Evolutionary conservation across 2,113 vertebrate genomes (phyloP).

Genomic region (Atlantisia rogersi): DNA sequence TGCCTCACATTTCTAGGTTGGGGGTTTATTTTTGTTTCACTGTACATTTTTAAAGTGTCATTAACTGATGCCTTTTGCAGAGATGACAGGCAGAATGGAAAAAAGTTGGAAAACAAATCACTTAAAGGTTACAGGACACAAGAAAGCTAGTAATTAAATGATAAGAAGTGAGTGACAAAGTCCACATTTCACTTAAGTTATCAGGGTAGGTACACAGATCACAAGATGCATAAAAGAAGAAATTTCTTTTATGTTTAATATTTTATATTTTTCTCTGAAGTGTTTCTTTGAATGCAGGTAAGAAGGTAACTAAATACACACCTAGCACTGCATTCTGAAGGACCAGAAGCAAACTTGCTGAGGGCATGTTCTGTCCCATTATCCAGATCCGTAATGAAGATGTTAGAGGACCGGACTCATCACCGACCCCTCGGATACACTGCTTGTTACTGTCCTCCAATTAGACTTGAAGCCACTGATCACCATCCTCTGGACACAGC

Average conservation of each 20-base stretch:
- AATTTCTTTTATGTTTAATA: neutral
- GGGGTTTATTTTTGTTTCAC: neutral
- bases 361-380: too few relatives aligned
- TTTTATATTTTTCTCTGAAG: neutral
- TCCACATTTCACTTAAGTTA: neutral
- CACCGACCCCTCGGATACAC: neutral
- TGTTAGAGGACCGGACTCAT: neutral
- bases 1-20: neutral
- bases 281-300: neutral
- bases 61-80: neutral
- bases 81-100: neutral
- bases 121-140: neutral
- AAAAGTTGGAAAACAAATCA: fast-evolving
- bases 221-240: neutral
- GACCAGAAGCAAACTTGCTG: neutral
- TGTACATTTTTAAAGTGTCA: neutral
- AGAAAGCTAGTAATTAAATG: neutral
- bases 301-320: neutral
- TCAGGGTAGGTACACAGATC: neutral
- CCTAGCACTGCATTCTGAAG: neutral
- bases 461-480: neutral
- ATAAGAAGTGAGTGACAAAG: neutral
- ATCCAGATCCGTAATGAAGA: neutral
- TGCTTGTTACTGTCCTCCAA: neutral
- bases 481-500: neutral